Evolutionary conservation across 2,113 vertebrate genomes (phyloP).

Genomic region (Ovis canadensis): DNA sequence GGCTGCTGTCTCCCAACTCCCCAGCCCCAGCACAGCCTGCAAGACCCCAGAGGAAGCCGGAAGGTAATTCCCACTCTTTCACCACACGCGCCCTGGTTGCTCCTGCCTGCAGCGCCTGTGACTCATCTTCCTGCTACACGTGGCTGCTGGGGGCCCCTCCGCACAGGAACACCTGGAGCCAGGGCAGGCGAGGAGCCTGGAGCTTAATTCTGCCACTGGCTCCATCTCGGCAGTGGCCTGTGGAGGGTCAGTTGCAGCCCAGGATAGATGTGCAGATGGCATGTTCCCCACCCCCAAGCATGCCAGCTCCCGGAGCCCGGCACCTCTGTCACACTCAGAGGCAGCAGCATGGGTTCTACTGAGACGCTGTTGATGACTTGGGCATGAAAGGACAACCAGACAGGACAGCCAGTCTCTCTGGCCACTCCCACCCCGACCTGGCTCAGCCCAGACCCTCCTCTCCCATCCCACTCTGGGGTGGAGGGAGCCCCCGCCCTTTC

Average conservation of each 20-base stretch:
- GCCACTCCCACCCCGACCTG: not conserved
- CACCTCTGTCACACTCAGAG: not conserved
- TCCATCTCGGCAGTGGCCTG: not conserved
- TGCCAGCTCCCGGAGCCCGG: accelerated
- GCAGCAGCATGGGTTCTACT: accelerated
- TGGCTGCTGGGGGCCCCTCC: not conserved
- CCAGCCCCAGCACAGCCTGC: not conserved
- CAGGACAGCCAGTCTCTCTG: not conserved
- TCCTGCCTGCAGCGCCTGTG: not conserved
- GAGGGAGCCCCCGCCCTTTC: not conserved
- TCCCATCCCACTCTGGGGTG: not conserved
- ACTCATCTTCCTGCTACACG: accelerated
- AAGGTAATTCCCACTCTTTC: not conserved
- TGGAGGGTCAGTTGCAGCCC: not conserved
- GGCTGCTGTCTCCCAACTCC: not conserved
- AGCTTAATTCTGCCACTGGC: accelerated
- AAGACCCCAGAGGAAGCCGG: not conserved
- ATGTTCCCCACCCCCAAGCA: not conserved
- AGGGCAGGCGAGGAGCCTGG: accelerated
- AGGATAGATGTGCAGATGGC: accelerated
- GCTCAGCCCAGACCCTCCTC: not conserved
- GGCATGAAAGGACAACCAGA: accelerated
- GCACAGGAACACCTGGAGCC: not conserved
- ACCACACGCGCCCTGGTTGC: accelerated
- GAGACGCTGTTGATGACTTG: not conserved